Conservation (phyloP, 2,888 invertebrate species). For the Ctena decussata region DNA sequence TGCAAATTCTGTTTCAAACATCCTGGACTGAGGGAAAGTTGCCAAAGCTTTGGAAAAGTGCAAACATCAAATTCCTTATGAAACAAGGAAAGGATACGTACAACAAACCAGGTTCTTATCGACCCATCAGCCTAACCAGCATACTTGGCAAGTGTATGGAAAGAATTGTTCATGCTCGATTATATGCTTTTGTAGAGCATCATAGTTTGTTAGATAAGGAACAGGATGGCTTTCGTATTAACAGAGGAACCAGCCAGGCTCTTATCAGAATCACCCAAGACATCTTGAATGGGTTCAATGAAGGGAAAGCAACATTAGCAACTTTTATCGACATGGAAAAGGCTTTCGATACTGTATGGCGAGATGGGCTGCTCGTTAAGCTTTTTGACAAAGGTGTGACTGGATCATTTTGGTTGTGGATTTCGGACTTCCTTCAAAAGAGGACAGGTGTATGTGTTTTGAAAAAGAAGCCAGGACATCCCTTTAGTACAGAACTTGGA, state of each 20-base stretch:
- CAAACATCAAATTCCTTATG: conserved; percentile 23
- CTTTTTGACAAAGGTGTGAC: conserved; percentile 11
- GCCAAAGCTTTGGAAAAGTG: conserved; percentile 22
- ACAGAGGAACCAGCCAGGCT: conserved; percentile 10
- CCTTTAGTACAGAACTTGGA: background rate
- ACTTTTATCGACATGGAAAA: conserved; percentile 33
- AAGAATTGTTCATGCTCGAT: too few relatives aligned
- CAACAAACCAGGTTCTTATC: conserved; percentile 7
- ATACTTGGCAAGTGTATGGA: too few relatives aligned
- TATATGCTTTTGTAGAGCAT: conserved; percentile 20
- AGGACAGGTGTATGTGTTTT: conserved; percentile 9
- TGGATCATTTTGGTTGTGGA: conserved; percentile 23
- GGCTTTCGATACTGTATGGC: conserved; percentile 48
- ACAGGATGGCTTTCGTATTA: conserved; percentile 32
- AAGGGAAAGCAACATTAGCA: conserved; percentile 5
- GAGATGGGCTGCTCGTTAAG: conserved; percentile 30
- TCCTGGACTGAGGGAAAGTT: conserved; percentile 5
- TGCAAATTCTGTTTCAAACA: background rate
- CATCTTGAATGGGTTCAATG: conserved; percentile 26
- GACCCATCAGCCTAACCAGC: conserved; percentile 40
- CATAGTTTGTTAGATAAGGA: background rate
- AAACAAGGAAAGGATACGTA: conserved; percentile 25
- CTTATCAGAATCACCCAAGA: conserved; percentile 14
- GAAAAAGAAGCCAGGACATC: background rate
- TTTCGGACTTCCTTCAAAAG: conserved; percentile 4